A percentile compares a stretch with the other conserved stretches of the same genome.
phyloP scores from a whole-genome alignment of 2,888 invertebrate genomes.

The Brachylomia viminalis region DNA sequence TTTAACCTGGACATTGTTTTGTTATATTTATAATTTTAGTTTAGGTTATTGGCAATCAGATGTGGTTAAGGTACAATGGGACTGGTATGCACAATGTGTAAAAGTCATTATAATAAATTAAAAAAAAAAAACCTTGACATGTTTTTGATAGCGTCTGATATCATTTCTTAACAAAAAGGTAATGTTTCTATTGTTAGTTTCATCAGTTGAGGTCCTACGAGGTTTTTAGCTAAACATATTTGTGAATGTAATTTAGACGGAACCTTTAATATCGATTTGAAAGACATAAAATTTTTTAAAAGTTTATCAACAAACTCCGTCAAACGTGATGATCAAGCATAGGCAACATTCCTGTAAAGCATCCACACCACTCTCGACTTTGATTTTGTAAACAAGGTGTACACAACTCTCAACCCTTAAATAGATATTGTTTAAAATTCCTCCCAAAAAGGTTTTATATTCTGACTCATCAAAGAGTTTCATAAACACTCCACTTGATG shows the following conservation, averaged over 20 bases:
- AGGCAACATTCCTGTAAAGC: conserved; percentile 14
- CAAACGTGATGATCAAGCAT: background rate
- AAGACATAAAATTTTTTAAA: background rate
- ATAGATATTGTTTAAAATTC: conserved; percentile 47
- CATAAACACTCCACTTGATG: conserved; percentile 65
- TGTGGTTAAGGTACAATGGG: no score
- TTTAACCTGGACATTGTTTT: background rate
- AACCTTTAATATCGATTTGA: background rate
- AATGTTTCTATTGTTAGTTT: background rate
- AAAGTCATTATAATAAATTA: no score
- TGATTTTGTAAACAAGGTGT: conserved; percentile 30
- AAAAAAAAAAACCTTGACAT: background rate
- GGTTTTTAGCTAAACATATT: background rate
- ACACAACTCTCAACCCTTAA: conserved; percentile 24
- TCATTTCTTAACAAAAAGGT: background rate
- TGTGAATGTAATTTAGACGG: background rate
- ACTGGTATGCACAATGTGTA: no score
- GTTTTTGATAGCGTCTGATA: conserved; percentile 3
- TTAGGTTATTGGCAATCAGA: no score
- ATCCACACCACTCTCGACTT: conserved; percentile 11
- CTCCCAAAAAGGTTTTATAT: conserved; percentile 41
- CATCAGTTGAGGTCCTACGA: background rate
- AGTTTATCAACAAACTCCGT: conserved; percentile 1
- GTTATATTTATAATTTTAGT: no score
- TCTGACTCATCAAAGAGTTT: conserved; percentile 59